A percentile compares a stretch with the other conserved stretches of the same genome.
Conservation (phyloP, 2,888 invertebrate genomes). For the Tromatobia lineatoria region DNA sequence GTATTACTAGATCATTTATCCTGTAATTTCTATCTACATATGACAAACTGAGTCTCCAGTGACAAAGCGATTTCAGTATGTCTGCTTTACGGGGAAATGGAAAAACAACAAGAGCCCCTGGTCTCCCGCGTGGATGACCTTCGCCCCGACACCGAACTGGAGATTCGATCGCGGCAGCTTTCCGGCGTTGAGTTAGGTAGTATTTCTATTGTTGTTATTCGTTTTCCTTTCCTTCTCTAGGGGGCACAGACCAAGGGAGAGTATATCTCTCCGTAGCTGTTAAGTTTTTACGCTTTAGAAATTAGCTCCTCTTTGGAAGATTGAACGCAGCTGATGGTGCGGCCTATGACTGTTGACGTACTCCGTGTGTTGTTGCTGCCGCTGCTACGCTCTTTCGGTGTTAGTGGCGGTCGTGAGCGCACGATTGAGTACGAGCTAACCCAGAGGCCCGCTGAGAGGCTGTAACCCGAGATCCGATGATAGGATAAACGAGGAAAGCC, state of each 20-base stretch:
- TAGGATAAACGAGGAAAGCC: conserved; percentile 56
- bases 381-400: not conserved
- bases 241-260: not conserved
- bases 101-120: not conserved
- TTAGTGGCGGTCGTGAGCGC: not conserved
- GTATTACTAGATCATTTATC: not conserved
- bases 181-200: not conserved
- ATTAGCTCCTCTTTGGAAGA: conserved; percentile 15
- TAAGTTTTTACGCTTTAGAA: conserved; percentile 43
- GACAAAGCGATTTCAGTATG: conserved; percentile 8
- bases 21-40: not conserved
- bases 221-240: not conserved
- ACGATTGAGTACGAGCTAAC: conserved; percentile 15
- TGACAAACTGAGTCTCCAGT: not conserved
- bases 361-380: too few relatives aligned
- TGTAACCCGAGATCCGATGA: conserved; percentile 54
- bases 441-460: conserved; percentile 37
- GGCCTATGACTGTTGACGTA: not conserved
- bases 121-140: conserved; percentile 14
- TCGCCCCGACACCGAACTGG: not conserved
- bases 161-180: conserved; percentile 10
- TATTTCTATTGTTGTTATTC: not conserved
- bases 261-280: conserved; percentile 37
- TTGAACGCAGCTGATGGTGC: conserved; percentile 11
- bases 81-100: conserved; percentile 21